These are phyloP conservation scores for Thereuonema tuberculata DNA, from an alignment of 1,140 invertebrate species.

Conservation along the genomic window DNA sequence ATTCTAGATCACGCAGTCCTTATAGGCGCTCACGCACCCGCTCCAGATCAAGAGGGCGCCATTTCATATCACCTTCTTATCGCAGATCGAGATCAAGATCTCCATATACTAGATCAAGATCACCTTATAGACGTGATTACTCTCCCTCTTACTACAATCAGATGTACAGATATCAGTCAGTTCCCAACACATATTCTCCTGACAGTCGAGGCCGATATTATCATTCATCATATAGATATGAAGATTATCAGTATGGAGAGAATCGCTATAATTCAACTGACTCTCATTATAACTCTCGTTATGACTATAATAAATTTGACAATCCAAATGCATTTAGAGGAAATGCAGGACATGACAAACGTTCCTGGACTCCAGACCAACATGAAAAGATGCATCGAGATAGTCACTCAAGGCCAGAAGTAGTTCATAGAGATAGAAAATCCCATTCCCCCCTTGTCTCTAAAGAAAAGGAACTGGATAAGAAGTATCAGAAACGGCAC, in stretches of 20 bases:
- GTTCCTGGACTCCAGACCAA: neutral
- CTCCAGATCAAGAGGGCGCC: constrained; percentile 14
- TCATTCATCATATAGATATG: constrained; percentile 1
- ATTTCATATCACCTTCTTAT: constrained; percentile 12
- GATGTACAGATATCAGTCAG: neutral
- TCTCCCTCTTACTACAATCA: constrained; percentile 5
- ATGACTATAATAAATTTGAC: neutral
- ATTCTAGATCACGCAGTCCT: constrained; percentile 23
- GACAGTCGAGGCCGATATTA: neutral
- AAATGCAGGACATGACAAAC: neutral
- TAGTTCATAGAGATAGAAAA: neutral
- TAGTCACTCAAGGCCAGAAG: neutral
- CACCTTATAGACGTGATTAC: neutral
- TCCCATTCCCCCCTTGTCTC: neutral
- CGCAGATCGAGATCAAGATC: constrained; percentile 25
- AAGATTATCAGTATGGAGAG: constrained; percentile 1
- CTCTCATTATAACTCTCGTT: neutral
- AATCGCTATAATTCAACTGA: neutral
- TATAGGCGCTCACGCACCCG: constrained; percentile 23
- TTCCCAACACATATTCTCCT: neutral
- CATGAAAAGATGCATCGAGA: neutral
- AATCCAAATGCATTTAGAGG: neutral
- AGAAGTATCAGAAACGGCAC: neutral
- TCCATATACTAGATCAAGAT: neutral
- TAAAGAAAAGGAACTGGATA: neutral